Percentiles rank a stretch among this genome's conserved stretches.
phyloP scores from a whole-genome alignment of 2,888 invertebrate genomes.

The Acholoe squamosa region DNA sequence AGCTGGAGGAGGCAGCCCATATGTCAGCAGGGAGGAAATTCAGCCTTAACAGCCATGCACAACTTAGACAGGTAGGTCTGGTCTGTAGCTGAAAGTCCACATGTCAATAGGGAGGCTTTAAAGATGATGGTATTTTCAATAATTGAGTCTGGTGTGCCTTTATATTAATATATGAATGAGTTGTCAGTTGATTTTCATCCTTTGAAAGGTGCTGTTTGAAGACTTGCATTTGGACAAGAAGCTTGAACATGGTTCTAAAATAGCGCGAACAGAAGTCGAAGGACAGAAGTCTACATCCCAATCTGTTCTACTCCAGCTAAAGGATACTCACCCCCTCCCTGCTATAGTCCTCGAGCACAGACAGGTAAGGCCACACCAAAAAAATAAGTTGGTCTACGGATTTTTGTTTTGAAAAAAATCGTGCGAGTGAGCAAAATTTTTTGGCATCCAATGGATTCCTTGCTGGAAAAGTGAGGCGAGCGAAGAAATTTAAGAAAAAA shows the following conservation, averaged over 20 bases:
- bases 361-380: slow-evolving; percentile 75
- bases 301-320: slow-evolving; percentile 75
- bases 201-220: slow-evolving; percentile 78
- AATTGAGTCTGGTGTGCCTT: no score
- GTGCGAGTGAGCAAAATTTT: no score
- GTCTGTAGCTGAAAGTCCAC: no score
- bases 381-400: no score
- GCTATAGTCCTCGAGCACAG: slow-evolving; percentile 79
- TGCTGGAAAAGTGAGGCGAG: no score
- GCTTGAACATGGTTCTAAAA: slow-evolving; percentile 72
- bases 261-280: slow-evolving; percentile 76
- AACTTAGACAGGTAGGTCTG: slow-evolving; percentile 76
- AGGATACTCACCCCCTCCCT: slow-evolving; percentile 77
- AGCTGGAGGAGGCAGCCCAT: slow-evolving; percentile 75
- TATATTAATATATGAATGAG: background rate
- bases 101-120: no score
- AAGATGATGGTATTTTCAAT: no score
- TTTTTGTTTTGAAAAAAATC: no score
- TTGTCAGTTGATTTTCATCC: background rate
- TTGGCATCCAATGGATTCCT: no score
- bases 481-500: no score
- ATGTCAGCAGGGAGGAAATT: slow-evolving; percentile 74
- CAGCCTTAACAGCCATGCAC: slow-evolving; percentile 76
- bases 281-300: slow-evolving; percentile 80
- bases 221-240: slow-evolving; percentile 77